Conservation (phyloP, 2,113 vertebrate species). For the Pomatostomus ruficeps region DNA sequence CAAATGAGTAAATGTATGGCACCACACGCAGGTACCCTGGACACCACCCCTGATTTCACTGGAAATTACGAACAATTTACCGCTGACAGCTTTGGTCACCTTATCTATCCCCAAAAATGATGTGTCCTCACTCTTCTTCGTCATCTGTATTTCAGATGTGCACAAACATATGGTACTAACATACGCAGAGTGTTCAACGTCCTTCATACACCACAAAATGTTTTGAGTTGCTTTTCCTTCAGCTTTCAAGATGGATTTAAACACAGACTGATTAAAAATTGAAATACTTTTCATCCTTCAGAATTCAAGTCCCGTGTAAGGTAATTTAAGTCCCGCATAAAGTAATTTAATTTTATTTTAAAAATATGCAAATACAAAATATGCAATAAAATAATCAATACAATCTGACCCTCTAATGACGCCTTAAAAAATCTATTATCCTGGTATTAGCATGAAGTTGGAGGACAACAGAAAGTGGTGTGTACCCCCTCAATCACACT, state of each 20-base stretch:
- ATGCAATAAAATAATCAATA: not conserved
- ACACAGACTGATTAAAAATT: not conserved
- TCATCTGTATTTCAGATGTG: not conserved
- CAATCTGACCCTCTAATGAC: not conserved
- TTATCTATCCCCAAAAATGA: not conserved
- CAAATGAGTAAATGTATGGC: not conserved
- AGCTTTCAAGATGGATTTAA: not conserved
- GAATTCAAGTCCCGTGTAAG: not conserved
- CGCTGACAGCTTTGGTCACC: not conserved
- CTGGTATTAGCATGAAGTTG: not conserved
- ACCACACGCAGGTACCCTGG: not conserved
- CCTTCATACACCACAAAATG: not conserved
- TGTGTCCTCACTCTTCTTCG: not conserved
- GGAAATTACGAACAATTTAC: not conserved
- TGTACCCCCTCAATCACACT: not conserved
- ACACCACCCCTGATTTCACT: not conserved
- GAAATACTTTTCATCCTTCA: not conserved
- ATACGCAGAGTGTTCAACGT: not conserved
- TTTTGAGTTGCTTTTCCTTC: not conserved
- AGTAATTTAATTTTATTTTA: not conserved
- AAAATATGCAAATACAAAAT: not conserved
- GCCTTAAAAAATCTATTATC: not conserved
- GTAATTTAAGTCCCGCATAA: not conserved
- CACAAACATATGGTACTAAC: not conserved
- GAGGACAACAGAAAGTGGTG: not conserved